These are phyloP conservation scores for Hemiscyllium ocellatum DNA, from an alignment of 2,113 vertebrate species.

Conservation along the genomic window DNA sequence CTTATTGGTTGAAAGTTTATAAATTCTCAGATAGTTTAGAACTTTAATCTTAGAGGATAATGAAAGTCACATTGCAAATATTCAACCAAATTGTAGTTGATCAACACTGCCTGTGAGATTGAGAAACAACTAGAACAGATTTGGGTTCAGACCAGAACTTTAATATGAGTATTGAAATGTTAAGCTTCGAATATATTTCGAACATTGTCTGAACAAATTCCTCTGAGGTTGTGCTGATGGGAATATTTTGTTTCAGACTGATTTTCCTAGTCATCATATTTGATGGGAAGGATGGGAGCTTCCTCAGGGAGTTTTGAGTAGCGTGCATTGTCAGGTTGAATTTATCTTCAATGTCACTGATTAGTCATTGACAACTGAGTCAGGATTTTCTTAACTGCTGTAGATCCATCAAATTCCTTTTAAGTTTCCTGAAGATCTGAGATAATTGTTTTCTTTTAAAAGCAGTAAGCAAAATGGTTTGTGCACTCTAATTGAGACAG, in stretches of 20 bases:
- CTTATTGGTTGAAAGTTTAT: not conserved
- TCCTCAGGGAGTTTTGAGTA: slow-evolving; percentile 17
- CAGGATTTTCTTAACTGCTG: not conserved
- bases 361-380: slow-evolving; percentile 26
- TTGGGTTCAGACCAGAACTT: not conserved
- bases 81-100: not conserved
- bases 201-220: not conserved
- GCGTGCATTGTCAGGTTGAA: not conserved
- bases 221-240: not conserved
- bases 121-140: not conserved
- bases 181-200: not conserved
- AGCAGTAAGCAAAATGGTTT: slow-evolving; percentile 3
- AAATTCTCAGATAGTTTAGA: not conserved
- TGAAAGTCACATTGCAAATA: not conserved
- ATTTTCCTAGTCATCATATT: slow-evolving; percentile 11
- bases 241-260: not conserved
- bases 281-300: not conserved
- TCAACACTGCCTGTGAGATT: not conserved
- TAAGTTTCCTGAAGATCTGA: not conserved
- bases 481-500: not conserved
- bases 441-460: not conserved
- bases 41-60: not conserved
- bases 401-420: not conserved
- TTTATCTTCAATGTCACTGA: slow-evolving; percentile 20
- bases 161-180: not conserved